These are phyloP conservation scores for Sciurus carolinensis DNA, from an alignment of 2,797 vertebrate species.

Conservation along the genomic window DNA sequence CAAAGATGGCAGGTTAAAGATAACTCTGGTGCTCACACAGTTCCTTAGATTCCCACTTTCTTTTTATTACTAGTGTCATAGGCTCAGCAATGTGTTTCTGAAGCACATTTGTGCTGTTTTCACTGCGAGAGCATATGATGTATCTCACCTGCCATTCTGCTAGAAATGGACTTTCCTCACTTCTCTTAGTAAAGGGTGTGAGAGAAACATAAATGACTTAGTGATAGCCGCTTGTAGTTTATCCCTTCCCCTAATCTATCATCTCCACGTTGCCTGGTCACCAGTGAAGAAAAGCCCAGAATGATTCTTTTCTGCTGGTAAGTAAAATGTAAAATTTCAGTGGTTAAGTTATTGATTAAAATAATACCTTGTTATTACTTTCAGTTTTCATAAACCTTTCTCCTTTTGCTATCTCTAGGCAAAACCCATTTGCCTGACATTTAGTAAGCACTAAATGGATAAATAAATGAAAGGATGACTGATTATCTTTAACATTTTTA, in stretches of 20 bases:
- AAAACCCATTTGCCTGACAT: not conserved
- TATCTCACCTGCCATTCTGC: not conserved
- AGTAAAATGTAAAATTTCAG: not conserved
- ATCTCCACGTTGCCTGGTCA: not conserved
- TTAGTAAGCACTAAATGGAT: not conserved
- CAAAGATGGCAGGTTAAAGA: not conserved
- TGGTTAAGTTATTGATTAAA: not conserved
- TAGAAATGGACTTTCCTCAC: not conserved
- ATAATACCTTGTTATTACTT: not conserved
- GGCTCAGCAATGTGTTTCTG: not conserved
- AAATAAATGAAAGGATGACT: not conserved
- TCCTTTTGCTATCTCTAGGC: not conserved
- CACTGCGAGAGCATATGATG: not conserved
- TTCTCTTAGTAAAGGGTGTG: not conserved
- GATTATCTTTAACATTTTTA: not conserved
- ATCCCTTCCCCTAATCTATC: not conserved
- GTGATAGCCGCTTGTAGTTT: not conserved
- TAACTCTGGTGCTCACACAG: not conserved
- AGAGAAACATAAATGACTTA: not conserved
- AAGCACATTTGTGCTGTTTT: not conserved
- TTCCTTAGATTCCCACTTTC: not conserved
- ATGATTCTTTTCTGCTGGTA: not conserved
- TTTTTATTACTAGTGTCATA: not conserved
- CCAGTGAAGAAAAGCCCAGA: not conserved
- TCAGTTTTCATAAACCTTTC: not conserved